Evolutionary conservation across 1,140 invertebrate species (phyloP), one percentile per base, ranked within the genome.

Genomic region (Drepana arcuata): DNA sequence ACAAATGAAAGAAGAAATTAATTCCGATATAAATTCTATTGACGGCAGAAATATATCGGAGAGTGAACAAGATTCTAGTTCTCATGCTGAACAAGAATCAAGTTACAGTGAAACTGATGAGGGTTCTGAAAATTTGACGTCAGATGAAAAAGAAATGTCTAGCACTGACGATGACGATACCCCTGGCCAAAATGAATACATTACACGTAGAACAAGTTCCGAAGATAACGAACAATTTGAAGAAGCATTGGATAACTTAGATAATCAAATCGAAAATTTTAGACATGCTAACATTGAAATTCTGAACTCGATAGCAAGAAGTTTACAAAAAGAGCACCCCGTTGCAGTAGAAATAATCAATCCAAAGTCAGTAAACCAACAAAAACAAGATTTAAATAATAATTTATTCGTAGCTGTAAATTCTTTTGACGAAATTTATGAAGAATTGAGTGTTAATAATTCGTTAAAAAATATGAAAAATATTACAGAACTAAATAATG

Each of bases 1-100:
- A 41, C 86, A 87, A 74, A 87, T 88, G 86, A 85, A 84, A 59
- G 85, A 86, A 41, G 86, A 88, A 78, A 87, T 88, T 39, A 85
- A 86, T 51, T 84, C 85, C 34, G 86, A 87, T 61, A 87, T 87
- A 31, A 85, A 85, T 45, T 85, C 85, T 42, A 66, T 72, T 34
- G 75, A 81, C 35, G 79, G 80, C 43, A 72, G 81, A 48, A 69
- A 70, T 26, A 55, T 63, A 11, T 74, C 78, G 25, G 65, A 69
- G 10, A 84, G 84, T 45, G 83, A 87, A 45, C 67, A 71, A 13
- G 83, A 83, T n/a, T 55, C 58, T 34, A 81, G 75, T 41, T 58
- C 62, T 13, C 71, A 83, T 46, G 74, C 84, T 30, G 84, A 85
- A 44, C 84, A 85, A 52, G 84, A 85, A 58, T 84, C 83, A 35